These are phyloP conservation scores for Augochlora pura DNA, from an alignment of 1,140 invertebrate genomes.

Conservation along the genomic window DNA sequence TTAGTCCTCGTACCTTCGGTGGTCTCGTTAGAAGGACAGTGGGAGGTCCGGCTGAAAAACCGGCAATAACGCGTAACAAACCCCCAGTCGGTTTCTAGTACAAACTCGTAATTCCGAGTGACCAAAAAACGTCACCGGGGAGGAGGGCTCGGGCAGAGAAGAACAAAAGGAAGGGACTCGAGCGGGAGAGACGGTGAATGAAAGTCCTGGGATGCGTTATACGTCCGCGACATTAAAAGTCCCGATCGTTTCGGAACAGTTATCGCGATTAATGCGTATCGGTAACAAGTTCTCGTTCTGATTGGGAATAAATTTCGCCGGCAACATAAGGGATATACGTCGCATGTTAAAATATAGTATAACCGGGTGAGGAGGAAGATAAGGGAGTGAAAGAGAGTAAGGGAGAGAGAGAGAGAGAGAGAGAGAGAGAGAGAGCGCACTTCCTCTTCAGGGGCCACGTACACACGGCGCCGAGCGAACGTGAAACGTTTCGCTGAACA, in stretches of 20 bases:
- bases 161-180: not conserved
- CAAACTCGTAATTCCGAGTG: slow-evolving; percentile 14
- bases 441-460: not conserved
- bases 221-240: not conserved
- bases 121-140: not conserved
- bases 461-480: slow-evolving; percentile 32
- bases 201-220: not conserved
- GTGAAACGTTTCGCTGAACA: slow-evolving; percentile 36
- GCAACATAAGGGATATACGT: slow-evolving; percentile 18
- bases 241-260: not conserved
- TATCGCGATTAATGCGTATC: slow-evolving; percentile 18
- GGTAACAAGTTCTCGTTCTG: slow-evolving; percentile 13
- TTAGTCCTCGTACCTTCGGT: slow-evolving; percentile 54
- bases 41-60: slow-evolving; percentile 60
- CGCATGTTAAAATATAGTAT: slow-evolving; percentile 14
- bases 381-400: too few relatives aligned
- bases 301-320: slow-evolving; percentile 30
- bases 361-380: not conserved
- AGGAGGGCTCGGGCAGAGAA: not conserved
- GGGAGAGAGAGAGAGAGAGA: too few relatives aligned
- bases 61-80: slow-evolving; percentile 43
- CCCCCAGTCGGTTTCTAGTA: slow-evolving; percentile 21
- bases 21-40: slow-evolving; percentile 64
- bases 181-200: not conserved
- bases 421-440: not conserved